Evolutionary conservation across 2,888 invertebrate genomes (phyloP).

Genomic region (Slavum lentiscoides): DNA sequence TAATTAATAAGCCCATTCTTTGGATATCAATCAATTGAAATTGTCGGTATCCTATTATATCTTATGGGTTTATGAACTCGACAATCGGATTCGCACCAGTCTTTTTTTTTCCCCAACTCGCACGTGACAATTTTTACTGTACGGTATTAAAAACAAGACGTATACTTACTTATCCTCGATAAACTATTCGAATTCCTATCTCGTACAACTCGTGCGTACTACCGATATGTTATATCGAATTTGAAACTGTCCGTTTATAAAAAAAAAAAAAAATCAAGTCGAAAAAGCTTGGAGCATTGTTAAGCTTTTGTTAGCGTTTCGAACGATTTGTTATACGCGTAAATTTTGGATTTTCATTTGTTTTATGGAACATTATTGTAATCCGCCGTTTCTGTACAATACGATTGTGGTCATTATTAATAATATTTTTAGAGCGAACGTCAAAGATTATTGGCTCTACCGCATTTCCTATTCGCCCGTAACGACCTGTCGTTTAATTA

Average conservation of each 20-base stretch:
- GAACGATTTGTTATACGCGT: neutral
- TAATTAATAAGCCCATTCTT: neutral
- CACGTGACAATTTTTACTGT: neutral
- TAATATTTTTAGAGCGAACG: conserved; percentile 5
- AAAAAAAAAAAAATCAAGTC: no score
- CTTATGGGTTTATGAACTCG: neutral
- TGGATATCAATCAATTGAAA: neutral
- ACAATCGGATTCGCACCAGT: conserved; percentile 1
- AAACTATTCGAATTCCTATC: no score
- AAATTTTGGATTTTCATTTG: neutral
- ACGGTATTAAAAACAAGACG: no score
- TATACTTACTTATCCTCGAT: no score
- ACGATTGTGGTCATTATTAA: conserved; percentile 2
- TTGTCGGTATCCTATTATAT: neutral
- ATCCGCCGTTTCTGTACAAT: no score
- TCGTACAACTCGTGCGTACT: no score
- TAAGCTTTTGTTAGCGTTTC: no score
- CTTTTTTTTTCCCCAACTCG: no score
- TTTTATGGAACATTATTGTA: neutral
- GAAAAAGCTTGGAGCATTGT: no score
- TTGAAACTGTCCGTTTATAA: no score
- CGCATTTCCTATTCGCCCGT: neutral
- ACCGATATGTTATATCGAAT: no score
- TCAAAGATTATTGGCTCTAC: neutral
- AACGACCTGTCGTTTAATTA: conserved; percentile 15